phyloP scores from a whole-genome alignment of 2,113 vertebrate genomes.

The Coregonus clupeaformis region DNA sequence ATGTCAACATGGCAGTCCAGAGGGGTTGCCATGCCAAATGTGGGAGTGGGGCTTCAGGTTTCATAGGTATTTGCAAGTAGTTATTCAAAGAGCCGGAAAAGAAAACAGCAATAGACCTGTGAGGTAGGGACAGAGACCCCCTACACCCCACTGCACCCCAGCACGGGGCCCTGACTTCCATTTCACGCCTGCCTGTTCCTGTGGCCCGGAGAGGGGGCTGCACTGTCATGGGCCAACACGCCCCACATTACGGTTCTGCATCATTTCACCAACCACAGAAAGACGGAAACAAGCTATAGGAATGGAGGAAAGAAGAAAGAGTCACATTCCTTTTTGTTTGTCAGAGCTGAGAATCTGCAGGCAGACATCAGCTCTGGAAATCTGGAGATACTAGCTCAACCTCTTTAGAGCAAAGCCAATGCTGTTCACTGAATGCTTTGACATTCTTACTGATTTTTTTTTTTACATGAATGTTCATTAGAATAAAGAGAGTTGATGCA shows the following conservation, averaged over 20 bases:
- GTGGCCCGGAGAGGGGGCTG: slow-evolving; percentile 9
- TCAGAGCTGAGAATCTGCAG: slow-evolving; percentile 14
- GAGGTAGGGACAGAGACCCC: slow-evolving; percentile 38
- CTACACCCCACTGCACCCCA: background rate
- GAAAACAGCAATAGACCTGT: slow-evolving; percentile 58
- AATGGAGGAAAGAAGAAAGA: slow-evolving; percentile 39
- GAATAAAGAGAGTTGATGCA: background rate
- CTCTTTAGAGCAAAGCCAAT: background rate
- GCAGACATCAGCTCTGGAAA: background rate
- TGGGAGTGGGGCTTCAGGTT: slow-evolving; percentile 4
- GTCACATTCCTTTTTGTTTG: background rate
- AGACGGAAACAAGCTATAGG: slow-evolving; percentile 42
- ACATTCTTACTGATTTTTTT: background rate
- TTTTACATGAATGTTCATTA: background rate
- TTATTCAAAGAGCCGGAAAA: slow-evolving; percentile 45
- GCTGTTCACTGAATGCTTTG: background rate
- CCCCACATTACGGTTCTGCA: slow-evolving; percentile 74
- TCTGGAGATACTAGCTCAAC: too few species aligned
- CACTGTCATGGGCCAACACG: slow-evolving; percentile 12
- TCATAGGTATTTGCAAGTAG: slow-evolving; percentile 37
- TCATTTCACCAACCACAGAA: slow-evolving; percentile 67
- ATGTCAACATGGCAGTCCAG: slow-evolving; percentile 62
- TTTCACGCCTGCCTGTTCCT: slow-evolving; percentile 69
- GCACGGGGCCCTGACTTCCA: slow-evolving; percentile 63
- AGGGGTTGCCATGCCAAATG: slow-evolving; percentile 12